Base-by-base conservation (phyloP, 2,113 vertebrate species). In the Hymenochirus boettgeri region DNA sequence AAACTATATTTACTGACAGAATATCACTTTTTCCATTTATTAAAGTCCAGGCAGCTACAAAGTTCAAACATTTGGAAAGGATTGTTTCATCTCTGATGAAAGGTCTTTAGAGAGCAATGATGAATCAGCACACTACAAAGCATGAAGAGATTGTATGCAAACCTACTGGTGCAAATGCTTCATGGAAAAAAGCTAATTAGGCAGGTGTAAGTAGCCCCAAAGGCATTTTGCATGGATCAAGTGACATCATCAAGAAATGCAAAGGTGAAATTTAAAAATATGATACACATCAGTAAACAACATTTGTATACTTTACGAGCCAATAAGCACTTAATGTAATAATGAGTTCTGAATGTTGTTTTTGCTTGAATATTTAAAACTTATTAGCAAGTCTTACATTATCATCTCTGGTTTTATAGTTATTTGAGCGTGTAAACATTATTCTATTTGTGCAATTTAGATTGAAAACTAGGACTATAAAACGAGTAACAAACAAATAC, bases 81-180 rank as follows among this genome's bases (percentile, higher is more conserved):
- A 59, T 29, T 69, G 65, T 69, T 69, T 69, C 65, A 69, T 69
- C 65, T 45, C 24, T 50, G 57, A 60, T 31, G 47, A 60, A 69
- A 60, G 56, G 47, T 69, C 65, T 60, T 52, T 39, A 7, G 65
- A 33, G 56, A 67, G 33, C 9, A 58, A 67, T 56, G n/a, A 59
- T 67, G 56, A 67, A 67, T 67, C 56, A 42, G 31, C 33, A 19
- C 47, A 67, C 56, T 67, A 59, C 64, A 67, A 67, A 67, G 64
- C 39, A 66, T n/a, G n/a, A n/a, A 55, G 22, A 66, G 46, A 26
- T 33, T 59, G 56, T 31, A 52, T 59, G 64, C 24, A 59, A 67
- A 67, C 37, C 64, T 52, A 55, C 55, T 51, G 21, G 26, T 39
- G 42, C 22, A 66, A 45, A 66, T 37, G 26, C 63, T 66, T 66